These are phyloP conservation scores for Argyra leucocephala DNA, from an alignment of 2,888 invertebrate genomes.

Conservation along the genomic window DNA sequence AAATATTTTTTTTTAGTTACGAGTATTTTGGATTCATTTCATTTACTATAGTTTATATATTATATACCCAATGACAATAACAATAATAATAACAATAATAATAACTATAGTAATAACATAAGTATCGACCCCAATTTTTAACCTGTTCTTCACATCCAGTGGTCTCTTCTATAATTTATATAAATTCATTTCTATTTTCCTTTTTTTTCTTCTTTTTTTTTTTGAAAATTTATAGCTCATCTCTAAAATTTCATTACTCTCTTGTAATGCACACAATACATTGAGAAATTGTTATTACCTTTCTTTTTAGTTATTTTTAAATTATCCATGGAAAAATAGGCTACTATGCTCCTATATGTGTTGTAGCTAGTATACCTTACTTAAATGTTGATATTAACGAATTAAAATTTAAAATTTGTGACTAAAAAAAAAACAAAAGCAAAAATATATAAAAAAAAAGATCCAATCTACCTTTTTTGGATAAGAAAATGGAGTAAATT, in stretches of 20 bases:
- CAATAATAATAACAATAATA: background rate
- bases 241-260: background rate
- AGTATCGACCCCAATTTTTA: conserved; percentile 10
- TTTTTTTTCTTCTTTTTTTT: background rate
- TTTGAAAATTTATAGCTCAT: background rate
- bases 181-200: background rate
- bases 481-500: no score
- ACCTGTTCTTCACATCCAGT: conserved; percentile 9
- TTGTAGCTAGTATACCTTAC: no score
- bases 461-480: no score
- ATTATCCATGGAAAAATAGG: background rate
- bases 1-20: background rate
- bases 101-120: background rate
- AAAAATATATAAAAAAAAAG: no score
- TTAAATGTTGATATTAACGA: no score
- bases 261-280: no score
- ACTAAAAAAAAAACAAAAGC: no score
- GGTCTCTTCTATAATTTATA: background rate
- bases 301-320: background rate
- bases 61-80: no score
- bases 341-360: background rate
- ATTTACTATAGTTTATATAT: no score
- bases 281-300: no score
- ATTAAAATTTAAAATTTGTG: no score
- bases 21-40: background rate